phyloP scores from a whole-genome alignment of 2,113 vertebrate genomes.

The Tachuris rubrigastra region DNA sequence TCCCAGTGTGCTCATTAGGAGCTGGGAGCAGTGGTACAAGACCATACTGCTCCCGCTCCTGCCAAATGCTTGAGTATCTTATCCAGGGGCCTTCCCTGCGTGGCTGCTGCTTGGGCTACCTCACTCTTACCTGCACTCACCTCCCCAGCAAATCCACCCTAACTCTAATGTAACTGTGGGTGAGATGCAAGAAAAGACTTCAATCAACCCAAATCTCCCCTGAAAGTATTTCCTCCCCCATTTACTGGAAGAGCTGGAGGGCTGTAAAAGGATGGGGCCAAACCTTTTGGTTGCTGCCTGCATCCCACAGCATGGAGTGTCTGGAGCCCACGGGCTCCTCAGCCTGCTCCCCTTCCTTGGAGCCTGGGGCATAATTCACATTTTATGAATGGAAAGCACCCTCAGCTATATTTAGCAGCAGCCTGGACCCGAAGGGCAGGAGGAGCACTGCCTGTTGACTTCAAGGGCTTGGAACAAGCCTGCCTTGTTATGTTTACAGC shows the following conservation, averaged over 20 bases:
- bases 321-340: not conserved
- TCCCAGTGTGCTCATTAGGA: not conserved
- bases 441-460: not conserved
- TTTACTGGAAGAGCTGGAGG: not conserved
- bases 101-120: not conserved
- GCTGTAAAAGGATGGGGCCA: not conserved
- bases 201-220: not conserved
- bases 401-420: conserved; percentile 21
- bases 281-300: not conserved
- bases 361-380: not conserved
- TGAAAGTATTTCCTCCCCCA: not conserved
- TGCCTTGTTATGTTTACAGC: conserved; percentile 28
- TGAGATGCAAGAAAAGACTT: not conserved
- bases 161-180: accelerated
- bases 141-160: not conserved
- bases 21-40: not conserved
- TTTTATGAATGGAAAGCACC: conserved; percentile 47
- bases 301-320: not conserved
- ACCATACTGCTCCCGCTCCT: not conserved
- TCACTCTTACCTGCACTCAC: not conserved
- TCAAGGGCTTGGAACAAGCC: conserved; percentile 36
- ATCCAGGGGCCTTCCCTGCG: not conserved
- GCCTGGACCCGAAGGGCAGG: not conserved
- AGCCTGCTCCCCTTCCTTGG: not conserved
- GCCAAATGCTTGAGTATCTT: accelerated